Conservation (phyloP, 1,140 invertebrate genomes). For the Anoplophora glabripennis region DNA sequence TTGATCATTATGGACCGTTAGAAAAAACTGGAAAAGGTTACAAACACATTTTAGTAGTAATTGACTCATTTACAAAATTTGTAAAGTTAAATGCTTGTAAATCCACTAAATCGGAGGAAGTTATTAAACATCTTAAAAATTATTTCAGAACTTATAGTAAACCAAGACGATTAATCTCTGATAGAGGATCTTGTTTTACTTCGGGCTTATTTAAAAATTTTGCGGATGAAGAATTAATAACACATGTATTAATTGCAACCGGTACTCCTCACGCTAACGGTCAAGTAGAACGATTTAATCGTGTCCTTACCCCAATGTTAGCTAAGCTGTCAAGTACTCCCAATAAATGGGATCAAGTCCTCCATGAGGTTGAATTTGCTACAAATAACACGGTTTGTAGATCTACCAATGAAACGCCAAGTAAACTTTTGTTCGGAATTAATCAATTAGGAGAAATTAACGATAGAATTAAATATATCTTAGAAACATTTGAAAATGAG, state of each 20-base stretch:
- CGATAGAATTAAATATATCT: no score
- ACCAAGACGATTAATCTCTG: constrained; percentile 16
- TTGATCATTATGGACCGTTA: constrained; percentile 33
- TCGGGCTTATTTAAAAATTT: no score
- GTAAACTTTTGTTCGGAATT: constrained; percentile 30
- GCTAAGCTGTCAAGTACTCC: constrained; percentile 22
- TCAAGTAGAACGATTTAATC: constrained; percentile 35
- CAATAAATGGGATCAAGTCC: constrained; percentile 29
- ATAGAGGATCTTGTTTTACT: no score
- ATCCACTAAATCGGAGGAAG: constrained; percentile 9
- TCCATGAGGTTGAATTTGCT: constrained; percentile 28
- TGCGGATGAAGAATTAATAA: no score
- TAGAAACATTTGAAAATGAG: not conserved
- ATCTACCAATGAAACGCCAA: constrained; percentile 29
- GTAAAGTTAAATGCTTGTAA: constrained; percentile 19
- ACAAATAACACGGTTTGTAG: constrained; percentile 34
- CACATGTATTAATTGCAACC: constrained; percentile 25
- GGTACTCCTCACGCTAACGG: constrained; percentile 37
- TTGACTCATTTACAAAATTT: constrained; percentile 35
- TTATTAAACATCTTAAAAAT: constrained; percentile 4
- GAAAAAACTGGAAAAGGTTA: constrained; percentile 21
- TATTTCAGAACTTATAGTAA: constrained; percentile 28
- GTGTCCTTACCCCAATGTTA: constrained; percentile 25
- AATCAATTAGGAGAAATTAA: no score
- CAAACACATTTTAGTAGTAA: constrained; percentile 26